Conservation (phyloP, 30 jellyfish, hydroid and myxozoan species). For the Cassiopea andromeda region DNA sequence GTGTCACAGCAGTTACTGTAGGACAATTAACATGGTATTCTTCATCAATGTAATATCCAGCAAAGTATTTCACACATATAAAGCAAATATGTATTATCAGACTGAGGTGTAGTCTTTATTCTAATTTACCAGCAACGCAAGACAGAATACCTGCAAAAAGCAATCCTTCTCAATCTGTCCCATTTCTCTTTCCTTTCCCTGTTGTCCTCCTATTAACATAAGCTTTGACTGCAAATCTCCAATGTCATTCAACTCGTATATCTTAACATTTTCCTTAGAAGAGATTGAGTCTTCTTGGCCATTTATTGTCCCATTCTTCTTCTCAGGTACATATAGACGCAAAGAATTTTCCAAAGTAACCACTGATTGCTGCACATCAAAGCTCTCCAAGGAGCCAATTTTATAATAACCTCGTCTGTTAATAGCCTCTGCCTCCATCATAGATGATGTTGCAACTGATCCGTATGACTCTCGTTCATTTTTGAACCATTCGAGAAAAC, state of each 20-base stretch:
- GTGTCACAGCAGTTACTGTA: no score
- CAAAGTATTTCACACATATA: no score
- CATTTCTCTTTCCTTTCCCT: conserved; percentile 33
- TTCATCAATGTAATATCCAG: no score
- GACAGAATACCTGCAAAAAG: conserved; percentile 61
- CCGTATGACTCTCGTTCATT: conserved; percentile 77
- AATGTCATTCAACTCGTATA: conserved; percentile 52
- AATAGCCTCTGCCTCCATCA: conserved; percentile 79
- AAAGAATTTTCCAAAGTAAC: conserved; percentile 29
- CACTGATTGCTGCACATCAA: conserved; percentile 19
- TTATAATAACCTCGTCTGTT: conserved; percentile 67
- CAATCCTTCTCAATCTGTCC: conserved; percentile 64
- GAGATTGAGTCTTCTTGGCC: conserved; percentile 9
- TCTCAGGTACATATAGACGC: conserved; percentile 33
- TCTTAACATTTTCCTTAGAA: conserved; percentile 16
- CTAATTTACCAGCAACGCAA: no score
- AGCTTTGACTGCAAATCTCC: conserved; percentile 78
- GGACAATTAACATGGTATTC: no score
- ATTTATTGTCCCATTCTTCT: neutral
- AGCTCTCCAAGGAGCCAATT: conserved; percentile 39
- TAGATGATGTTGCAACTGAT: conserved; percentile 73
- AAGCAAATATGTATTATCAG: no score
- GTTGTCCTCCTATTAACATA: conserved; percentile 76
- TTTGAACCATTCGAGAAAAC: conserved; percentile 74
- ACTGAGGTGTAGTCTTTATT: no score